Percentiles rank a stretch among this genome's conserved stretches.
Conservation (phyloP, 1,140 invertebrate genomes). For the Stenopsyche tienmushanensis region DNA sequence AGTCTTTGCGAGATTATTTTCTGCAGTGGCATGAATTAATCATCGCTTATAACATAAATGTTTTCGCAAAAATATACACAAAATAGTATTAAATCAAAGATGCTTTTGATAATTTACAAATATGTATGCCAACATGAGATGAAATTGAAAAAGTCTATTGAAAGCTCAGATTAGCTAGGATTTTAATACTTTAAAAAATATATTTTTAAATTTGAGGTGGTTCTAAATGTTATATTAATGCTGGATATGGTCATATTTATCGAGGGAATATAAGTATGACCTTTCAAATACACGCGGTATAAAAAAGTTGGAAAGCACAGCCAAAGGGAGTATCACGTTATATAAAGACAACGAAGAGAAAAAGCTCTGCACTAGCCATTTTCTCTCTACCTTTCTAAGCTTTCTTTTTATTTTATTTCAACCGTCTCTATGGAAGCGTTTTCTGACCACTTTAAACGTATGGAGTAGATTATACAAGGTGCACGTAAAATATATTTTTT, state of each 20-base stretch:
- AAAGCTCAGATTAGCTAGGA: no score
- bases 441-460: conserved; percentile 26
- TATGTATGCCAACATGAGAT: no score
- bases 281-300: conserved; percentile 3
- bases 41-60: not conserved
- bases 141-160: no score
- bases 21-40: not conserved
- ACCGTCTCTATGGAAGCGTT: conserved; percentile 33
- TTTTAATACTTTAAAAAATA: not conserved
- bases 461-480: not conserved
- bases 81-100: not conserved
- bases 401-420: conserved; percentile 30
- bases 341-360: conserved; percentile 37
- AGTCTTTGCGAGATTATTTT: not conserved
- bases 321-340: conserved; percentile 37
- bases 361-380: conserved; percentile 28
- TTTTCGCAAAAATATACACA: not conserved
- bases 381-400: conserved; percentile 14
- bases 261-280: not conserved
- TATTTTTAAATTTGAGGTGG: not conserved
- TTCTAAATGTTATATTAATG: no score
- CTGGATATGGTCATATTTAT: not conserved
- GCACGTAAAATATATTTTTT: no score
- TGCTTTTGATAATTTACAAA: no score
- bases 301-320: conserved; percentile 1